Conservation (phyloP, 1,140 invertebrate species). For the Daktulosphaira vitifoliae region DNA sequence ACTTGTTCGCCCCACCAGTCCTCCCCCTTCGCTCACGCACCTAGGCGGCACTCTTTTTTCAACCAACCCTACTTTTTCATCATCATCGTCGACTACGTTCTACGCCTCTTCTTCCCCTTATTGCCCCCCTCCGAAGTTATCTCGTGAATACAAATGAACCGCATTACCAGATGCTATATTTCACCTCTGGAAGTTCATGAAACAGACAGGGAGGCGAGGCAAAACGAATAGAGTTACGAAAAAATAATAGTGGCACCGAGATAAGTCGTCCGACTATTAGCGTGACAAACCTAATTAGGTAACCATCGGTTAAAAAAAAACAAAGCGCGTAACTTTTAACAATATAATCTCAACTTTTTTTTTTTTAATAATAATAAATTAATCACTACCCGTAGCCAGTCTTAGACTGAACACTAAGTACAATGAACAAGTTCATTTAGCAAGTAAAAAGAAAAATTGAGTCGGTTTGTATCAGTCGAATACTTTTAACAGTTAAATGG, state of each 20-base stretch:
- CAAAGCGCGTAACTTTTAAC: too few relatives aligned
- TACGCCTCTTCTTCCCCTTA: too few relatives aligned
- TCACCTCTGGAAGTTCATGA: slow-evolving; percentile 11
- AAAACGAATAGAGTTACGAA: not conserved
- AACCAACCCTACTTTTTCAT: slow-evolving; percentile 14
- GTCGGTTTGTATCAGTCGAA: too few relatives aligned
- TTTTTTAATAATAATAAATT: too few relatives aligned
- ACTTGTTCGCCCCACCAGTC: not conserved
- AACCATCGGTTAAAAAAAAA: too few relatives aligned
- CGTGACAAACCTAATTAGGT: slow-evolving; percentile 2
- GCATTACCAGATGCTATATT: slow-evolving; percentile 17
- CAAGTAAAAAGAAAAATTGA: too few relatives aligned
- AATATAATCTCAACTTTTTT: too few relatives aligned
- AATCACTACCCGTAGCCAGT: too few relatives aligned
- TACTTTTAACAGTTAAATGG: too few relatives aligned
- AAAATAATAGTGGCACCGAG: slow-evolving; percentile 25
- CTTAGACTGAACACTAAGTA: too few relatives aligned
- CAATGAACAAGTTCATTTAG: too few relatives aligned
- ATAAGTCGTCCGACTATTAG: slow-evolving; percentile 18
- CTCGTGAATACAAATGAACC: slow-evolving; percentile 32
- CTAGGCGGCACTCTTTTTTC: not conserved
- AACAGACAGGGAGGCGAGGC: not conserved
- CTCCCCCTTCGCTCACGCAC: slow-evolving; percentile 5
- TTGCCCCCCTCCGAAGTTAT: slow-evolving; percentile 9
- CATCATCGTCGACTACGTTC: not conserved